phyloP scores from a whole-genome alignment of 2,888 invertebrate species.

The Oegoconia quadripuncta region DNA sequence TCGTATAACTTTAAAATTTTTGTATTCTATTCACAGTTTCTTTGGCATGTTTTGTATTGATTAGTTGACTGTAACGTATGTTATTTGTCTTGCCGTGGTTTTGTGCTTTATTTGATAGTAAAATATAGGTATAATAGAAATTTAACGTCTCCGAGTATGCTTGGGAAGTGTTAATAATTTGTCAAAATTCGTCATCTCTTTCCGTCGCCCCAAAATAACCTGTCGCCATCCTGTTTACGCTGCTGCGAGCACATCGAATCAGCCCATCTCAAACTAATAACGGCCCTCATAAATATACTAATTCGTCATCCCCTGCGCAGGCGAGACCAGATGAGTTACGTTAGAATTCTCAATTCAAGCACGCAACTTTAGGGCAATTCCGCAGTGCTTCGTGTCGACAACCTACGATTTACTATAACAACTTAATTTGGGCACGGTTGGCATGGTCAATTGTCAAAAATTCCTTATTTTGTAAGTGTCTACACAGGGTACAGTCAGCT shows the following conservation, averaged over 20 bases:
- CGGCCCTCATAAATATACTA: slow-evolving; percentile 11
- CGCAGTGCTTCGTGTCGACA: no score
- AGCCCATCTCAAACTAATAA: slow-evolving; percentile 10
- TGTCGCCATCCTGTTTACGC: slow-evolving; percentile 4
- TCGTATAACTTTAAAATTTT: no score
- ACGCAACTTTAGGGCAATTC: no score
- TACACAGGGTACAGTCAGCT: no score
- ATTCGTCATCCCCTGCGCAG: slow-evolving; percentile 16
- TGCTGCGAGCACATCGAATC: slow-evolving; percentile 5
- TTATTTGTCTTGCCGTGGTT: background rate
- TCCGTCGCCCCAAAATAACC: slow-evolving; percentile 7
- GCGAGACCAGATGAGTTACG: slow-evolving; percentile 5
- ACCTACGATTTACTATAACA: no score
- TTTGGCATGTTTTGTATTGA: slow-evolving; percentile 9
- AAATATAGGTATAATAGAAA: no score
- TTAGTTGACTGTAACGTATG: slow-evolving; percentile 5
- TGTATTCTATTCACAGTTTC: slow-evolving; percentile 6
- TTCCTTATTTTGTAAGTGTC: no score
- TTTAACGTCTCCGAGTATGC: background rate
- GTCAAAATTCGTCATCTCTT: slow-evolving; percentile 5
- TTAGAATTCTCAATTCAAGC: no score
- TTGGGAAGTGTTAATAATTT: slow-evolving; percentile 4
- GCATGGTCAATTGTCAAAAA: no score
- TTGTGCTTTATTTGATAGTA: background rate
- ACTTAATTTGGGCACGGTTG: no score